Evolutionary conservation across 2,113 vertebrate species (phyloP).

Genomic region (Salvelinus fontinalis): DNA sequence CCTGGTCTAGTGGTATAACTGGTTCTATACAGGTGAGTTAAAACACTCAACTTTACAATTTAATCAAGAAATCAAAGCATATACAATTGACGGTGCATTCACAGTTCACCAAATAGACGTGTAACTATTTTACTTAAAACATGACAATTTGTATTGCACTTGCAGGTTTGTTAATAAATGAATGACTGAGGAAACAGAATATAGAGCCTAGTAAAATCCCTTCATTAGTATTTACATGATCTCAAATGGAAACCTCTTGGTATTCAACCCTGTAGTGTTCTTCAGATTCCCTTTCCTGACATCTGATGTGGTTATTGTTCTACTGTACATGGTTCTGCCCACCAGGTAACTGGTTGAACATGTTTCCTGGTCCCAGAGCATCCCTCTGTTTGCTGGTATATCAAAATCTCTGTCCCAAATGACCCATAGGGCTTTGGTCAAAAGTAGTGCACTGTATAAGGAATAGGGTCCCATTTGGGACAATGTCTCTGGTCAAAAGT

Average conservation of each 20-base stretch:
- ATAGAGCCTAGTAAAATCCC: constrained; percentile 5
- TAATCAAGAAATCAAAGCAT: constrained; percentile 2
- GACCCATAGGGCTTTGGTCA: too few relatives aligned
- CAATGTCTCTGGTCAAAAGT: accelerated
- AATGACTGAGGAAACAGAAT: neutral
- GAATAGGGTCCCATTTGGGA: too few relatives aligned
- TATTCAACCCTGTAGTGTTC: neutral
- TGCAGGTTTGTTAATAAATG: constrained; percentile 33
- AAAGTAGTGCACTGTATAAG: too few relatives aligned
- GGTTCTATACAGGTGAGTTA: neutral
- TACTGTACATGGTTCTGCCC: neutral
- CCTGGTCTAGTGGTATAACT: too few relatives aligned
- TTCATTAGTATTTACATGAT: neutral
- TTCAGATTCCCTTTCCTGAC: neutral
- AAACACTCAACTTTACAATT: neutral
- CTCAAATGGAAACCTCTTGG: neutral
- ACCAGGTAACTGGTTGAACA: neutral
- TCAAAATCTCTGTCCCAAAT: neutral
- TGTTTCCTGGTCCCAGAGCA: neutral
- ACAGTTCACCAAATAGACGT: neutral
- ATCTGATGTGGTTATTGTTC: neutral
- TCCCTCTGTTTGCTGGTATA: neutral
- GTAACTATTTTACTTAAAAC: neutral
- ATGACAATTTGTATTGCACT: constrained; percentile 47
- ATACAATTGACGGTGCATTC: neutral